Evolutionary conservation across 2,888 invertebrate species (phyloP).

Genomic region (Acrocyrtus sp.): DNA sequence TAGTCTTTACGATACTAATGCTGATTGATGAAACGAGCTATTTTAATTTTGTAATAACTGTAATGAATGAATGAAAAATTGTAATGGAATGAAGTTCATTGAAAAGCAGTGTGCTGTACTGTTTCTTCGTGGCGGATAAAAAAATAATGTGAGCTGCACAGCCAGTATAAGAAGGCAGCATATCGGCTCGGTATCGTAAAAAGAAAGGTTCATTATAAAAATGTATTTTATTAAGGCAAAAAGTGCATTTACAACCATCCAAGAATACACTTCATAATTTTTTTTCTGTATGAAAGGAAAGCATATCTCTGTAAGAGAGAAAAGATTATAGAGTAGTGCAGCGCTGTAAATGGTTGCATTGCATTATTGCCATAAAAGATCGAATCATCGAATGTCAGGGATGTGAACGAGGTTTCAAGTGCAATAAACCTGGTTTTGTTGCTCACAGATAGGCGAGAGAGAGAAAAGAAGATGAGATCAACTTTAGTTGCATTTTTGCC

Average conservation of each 20-base stretch:
- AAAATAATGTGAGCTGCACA: no score
- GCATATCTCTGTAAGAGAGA: no score
- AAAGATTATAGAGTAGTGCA: background rate
- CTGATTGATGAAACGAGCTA: background rate
- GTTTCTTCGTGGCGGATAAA: no score
- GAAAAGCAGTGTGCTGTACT: background rate
- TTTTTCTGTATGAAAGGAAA: background rate
- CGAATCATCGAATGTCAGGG: background rate
- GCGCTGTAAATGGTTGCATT: background rate
- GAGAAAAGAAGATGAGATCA: no score
- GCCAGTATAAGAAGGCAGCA: no score
- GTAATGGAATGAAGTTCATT: background rate
- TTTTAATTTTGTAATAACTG: background rate
- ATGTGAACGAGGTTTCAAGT: slow-evolving; percentile 16
- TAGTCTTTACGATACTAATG: background rate
- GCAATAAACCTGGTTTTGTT: slow-evolving; percentile 39
- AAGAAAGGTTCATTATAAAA: background rate
- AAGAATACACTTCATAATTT: background rate
- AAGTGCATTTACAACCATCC: background rate
- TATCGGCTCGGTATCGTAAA: no score
- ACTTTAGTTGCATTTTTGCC: no score
- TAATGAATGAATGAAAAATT: slow-evolving; percentile 7
- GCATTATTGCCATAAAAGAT: no score
- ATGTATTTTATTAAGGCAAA: no score
- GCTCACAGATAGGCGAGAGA: background rate